Base-by-base conservation (phyloP, 2,113 vertebrate genomes). In the Paradisaea rubra region DNA sequence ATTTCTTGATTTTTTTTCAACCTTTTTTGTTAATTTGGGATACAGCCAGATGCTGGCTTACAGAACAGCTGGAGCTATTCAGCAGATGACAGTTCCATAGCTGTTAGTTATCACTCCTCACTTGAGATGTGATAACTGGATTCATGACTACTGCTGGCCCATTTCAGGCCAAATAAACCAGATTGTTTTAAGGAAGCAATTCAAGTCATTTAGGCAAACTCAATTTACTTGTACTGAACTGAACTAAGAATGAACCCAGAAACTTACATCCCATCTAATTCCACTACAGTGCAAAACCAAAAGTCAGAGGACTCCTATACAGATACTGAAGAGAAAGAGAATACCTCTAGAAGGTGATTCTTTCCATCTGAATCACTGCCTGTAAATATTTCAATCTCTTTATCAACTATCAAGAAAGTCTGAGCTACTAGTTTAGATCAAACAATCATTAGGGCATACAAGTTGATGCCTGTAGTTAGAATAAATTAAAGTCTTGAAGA, bases 11-110 rank as follows among this genome's bases (percentile, higher is more conserved):
- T 25, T 42, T 33, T 35, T 22, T 30, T 8, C 13, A 39, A 9
- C 7, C 13, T n/a, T 15, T 42, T 44, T 45, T 23, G 15, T 50
- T 27, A 13, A 53, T 87, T 70, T 81, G 87, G 28, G 21, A 60
- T 68, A 50, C 56, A 69, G 53, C 53, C 92, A 96, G 92, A 91
- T 95, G 85, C 20, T 85, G 41, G 27, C 12, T 95, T 76, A 49
- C 24, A 85, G 81, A 94, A 94, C 96, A 96, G 87, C 92, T 94
- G 93, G 66, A 91, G 57, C 53, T 79, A 74, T 94, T 94, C 87
- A 69, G n/a, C 54, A 89, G 31, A 91, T 81, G 81, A 93, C 74
- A 79, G 37, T 23, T 94, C 89, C 61, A 72, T 87, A 85, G 66
- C n/a, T 82, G 59, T 88, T 91, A 96, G 78, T 72, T 94, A 89